Evolutionary conservation across 2,797 vertebrate species (phyloP).

Genomic region (Enteromius radiatus): DNA sequence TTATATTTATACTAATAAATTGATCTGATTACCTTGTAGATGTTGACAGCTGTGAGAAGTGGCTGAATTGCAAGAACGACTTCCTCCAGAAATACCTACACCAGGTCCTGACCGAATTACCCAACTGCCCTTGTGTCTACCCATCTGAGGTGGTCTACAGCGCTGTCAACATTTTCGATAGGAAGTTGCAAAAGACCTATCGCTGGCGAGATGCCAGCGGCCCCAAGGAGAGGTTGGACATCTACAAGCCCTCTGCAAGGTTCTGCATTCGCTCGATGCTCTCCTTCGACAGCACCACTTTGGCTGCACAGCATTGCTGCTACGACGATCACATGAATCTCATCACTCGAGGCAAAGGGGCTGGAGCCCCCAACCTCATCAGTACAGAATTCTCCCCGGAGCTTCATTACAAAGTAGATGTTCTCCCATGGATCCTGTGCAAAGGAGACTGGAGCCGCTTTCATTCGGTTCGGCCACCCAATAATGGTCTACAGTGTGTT

Average conservation of each 20-base stretch:
- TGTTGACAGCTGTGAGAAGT: conserved; percentile 94
- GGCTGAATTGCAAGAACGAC: conserved; percentile 95
- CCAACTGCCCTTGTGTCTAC: conserved; percentile 93
- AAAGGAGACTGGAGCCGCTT: conserved; percentile 97
- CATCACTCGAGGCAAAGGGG: conserved; percentile 91
- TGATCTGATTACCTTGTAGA: conserved; percentile 70
- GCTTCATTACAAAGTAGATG: conserved; percentile 95
- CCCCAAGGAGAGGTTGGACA: conserved; percentile 89
- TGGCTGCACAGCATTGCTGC: conserved; percentile 94
- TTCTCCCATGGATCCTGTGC: conserved; percentile 93
- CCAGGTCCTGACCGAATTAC: conserved; percentile 87
- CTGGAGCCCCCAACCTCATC: conserved; percentile 89
- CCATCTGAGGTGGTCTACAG: conserved; percentile 88
- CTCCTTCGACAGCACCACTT: conserved; percentile 86
- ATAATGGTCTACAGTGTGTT: conserved; percentile 84
- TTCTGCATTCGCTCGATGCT: conserved; percentile 94
- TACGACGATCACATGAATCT: conserved; percentile 87
- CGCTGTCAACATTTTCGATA: conserved; percentile 84
- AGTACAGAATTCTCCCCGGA: conserved; percentile 93
- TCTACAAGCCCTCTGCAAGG: conserved; percentile 90
- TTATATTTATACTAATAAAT: no score
- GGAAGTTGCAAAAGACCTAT: conserved; percentile 80
- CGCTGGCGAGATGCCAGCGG: conserved; percentile 92
- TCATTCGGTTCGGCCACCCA: conserved; percentile 87
- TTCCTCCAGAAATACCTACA: conserved; percentile 92